A percentile compares a stretch with the other conserved stretches of the same genome.
Conservation (phyloP, 2,797 vertebrate species). For the Leucoraja ocellata region DNA sequence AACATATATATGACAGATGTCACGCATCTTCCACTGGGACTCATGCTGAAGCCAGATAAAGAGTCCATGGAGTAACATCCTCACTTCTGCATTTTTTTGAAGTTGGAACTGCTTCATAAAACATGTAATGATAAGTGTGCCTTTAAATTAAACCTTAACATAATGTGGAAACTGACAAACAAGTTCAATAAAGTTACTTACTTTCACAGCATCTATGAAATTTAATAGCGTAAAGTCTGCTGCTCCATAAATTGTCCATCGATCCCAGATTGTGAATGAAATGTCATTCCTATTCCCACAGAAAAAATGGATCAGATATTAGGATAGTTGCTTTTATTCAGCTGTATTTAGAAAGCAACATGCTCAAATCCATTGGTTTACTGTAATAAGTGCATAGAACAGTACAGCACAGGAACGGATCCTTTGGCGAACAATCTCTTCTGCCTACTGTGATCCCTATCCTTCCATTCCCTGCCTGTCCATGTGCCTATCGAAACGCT, state of each 20-base stretch:
- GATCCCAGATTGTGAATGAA: slow-evolving; percentile 95
- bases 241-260: slow-evolving; percentile 83
- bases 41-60: background rate
- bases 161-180: background rate
- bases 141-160: background rate
- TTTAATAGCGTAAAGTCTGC: slow-evolving; percentile 91
- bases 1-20: background rate
- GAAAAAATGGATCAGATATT: background rate
- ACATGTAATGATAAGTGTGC: background rate
- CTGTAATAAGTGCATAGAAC: too few relatives aligned
- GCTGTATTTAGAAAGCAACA: background rate
- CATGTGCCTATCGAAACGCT: too few relatives aligned
- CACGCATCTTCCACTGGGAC: background rate
- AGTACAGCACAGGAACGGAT: too few relatives aligned
- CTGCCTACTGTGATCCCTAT: too few relatives aligned
- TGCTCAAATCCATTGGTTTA: background rate
- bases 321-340: background rate
- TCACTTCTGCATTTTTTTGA: background rate
- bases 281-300: slow-evolving; percentile 73
- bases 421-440: too few relatives aligned
- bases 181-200: slow-evolving; percentile 53
- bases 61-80: background rate
- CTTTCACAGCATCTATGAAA: slow-evolving; percentile 90
- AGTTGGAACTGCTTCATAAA: background rate
- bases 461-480: too few relatives aligned